phyloP scores from a whole-genome alignment of 2,888 invertebrate species.

The Zonitis immaculata region DNA sequence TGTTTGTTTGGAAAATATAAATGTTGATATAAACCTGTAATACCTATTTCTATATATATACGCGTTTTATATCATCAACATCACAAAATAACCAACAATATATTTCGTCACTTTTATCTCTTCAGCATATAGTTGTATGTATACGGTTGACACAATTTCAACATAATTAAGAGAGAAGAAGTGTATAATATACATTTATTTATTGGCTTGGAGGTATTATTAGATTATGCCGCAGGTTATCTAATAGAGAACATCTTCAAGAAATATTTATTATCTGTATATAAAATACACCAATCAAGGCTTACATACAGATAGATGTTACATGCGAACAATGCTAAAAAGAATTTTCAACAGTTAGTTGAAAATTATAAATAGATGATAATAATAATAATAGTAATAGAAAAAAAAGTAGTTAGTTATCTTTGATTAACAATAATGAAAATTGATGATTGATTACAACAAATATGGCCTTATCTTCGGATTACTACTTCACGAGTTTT shows the following conservation, averaged over 20 bases:
- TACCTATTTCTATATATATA: too few relatives aligned
- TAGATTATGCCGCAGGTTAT: slow-evolving; percentile 15
- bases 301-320: too few relatives aligned
- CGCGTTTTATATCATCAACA: too few relatives aligned
- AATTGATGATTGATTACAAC: background rate
- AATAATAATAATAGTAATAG: too few relatives aligned
- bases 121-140: too few relatives aligned
- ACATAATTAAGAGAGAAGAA: slow-evolving; percentile 21
- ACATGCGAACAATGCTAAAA: too few relatives aligned
- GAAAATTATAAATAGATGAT: too few relatives aligned
- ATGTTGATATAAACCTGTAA: slow-evolving; percentile 16
- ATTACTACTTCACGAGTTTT: background rate
- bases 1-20: slow-evolving; percentile 19
- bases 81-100: too few relatives aligned
- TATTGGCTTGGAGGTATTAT: slow-evolving; percentile 18
- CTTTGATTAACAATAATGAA: background rate
- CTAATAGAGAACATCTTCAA: slow-evolving; percentile 1
- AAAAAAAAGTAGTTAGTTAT: too few relatives aligned
- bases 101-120: slow-evolving; percentile 21
- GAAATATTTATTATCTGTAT: background rate
- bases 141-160: slow-evolving; percentile 23
- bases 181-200: too few relatives aligned
- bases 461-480: background rate
- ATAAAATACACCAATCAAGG: too few relatives aligned
- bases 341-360: too few relatives aligned